Conservation (phyloP, 2,888 invertebrate genomes). For the Lucinisca nassula region DNA sequence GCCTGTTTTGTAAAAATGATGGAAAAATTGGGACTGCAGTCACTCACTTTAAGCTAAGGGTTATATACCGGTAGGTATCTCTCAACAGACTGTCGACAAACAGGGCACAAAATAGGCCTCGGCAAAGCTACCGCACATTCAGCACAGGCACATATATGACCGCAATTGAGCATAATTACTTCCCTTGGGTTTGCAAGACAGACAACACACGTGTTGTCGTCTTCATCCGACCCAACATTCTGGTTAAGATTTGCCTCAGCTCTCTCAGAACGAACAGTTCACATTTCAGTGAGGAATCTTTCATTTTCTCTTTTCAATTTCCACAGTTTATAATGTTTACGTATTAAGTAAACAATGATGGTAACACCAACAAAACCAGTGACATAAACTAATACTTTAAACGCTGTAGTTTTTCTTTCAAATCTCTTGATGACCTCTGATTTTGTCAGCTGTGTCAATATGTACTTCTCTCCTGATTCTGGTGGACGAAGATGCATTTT, state of each 20-base stretch:
- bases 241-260: constrained; percentile 21
- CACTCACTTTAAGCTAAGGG: constrained; percentile 54
- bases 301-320: constrained; percentile 53
- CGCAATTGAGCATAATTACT: constrained; percentile 95
- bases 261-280: constrained; percentile 24
- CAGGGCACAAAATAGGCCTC: constrained; percentile 91
- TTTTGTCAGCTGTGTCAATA: constrained; percentile 94
- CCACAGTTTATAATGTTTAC: constrained; percentile 85
- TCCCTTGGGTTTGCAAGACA: constrained; percentile 95
- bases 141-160: constrained; percentile 96
- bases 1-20: no score
- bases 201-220: constrained; percentile 93
- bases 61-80: constrained; percentile 90
- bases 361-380: constrained; percentile 90
- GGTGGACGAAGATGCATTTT: constrained; percentile 92
- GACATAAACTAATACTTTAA: constrained; percentile 89
- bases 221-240: constrained; percentile 49
- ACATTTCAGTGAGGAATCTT: constrained; percentile 61
- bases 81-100: constrained; percentile 92
- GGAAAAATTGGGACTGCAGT: no score
- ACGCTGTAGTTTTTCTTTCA: constrained; percentile 91
- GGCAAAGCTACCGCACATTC: constrained; percentile 94
- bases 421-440: constrained; percentile 93
- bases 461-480: constrained; percentile 92
- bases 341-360: constrained; percentile 90